Evolutionary conservation across 1,140 invertebrate genomes (phyloP).

Genomic region (Zelostemma sp.): DNA sequence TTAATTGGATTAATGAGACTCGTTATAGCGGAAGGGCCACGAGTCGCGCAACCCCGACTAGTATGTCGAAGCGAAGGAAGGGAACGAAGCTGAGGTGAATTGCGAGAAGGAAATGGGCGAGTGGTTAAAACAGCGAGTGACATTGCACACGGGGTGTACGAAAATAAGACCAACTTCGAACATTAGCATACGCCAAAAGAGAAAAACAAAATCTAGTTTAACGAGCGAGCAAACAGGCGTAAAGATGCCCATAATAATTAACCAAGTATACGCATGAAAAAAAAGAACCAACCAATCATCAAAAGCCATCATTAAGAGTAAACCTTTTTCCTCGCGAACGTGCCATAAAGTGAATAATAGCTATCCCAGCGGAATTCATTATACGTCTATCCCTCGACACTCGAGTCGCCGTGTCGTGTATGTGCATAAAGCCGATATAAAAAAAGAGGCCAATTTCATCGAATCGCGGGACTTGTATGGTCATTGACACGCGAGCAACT

Average conservation of each 20-base stretch:
- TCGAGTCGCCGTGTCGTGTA: slow-evolving; percentile 8
- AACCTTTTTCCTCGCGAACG: not conserved
- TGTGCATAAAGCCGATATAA: slow-evolving; percentile 28
- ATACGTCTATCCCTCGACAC: not conserved
- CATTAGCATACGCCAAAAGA: slow-evolving; percentile 24
- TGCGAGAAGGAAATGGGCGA: slow-evolving; percentile 39
- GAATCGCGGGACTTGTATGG: slow-evolving; percentile 35
- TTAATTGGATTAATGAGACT: slow-evolving; percentile 73
- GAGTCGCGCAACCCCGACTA: slow-evolving; percentile 57
- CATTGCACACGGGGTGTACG: slow-evolving; percentile 16
- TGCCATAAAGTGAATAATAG: not conserved
- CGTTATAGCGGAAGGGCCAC: slow-evolving; percentile 67
- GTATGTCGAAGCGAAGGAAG: slow-evolving; percentile 32
- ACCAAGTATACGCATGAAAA: no score
- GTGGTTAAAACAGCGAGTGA: slow-evolving; percentile 35
- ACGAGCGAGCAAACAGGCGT: no score
- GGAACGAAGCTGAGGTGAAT: slow-evolving; percentile 39
- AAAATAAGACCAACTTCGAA: slow-evolving; percentile 48
- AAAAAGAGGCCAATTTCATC: slow-evolving; percentile 44
- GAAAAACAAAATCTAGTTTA: no score
- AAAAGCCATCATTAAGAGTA: not conserved
- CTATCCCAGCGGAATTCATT: not conserved
- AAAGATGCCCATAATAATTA: no score
- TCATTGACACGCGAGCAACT: slow-evolving; percentile 43
- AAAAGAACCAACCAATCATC: not conserved